Base-by-base conservation (phyloP, 2,797 vertebrate species). In the Coregonus sp. region DNA sequence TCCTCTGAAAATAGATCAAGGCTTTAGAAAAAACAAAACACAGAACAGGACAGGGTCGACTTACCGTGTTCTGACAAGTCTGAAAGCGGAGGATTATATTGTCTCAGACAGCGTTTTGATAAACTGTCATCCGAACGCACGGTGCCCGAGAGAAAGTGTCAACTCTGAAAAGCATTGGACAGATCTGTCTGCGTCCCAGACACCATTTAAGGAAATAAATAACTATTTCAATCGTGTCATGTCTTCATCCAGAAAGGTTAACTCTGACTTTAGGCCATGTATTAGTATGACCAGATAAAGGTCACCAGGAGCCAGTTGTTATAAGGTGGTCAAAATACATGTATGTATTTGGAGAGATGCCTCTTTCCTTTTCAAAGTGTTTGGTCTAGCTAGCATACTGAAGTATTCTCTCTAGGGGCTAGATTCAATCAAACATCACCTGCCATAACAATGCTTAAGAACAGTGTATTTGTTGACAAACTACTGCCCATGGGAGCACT, bases 41-140 rank as follows among this genome's bases (percentile, higher is more conserved):
- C n/a, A 66, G 16, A 74, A 70, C 15, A 75, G 25, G 5, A 6
- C 63, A 12, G 66, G 51, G 71, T 76, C 35, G 33, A 50, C 72
- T 78, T 72, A 47, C 40, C 40, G 25, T 80, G 80, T 72, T 69
- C 75, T 81, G 76, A 84, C 80, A 85, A 82, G 76, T 74, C 79
- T 51, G 56, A 81, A 72, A 81, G 78, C 67, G 78, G 52, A 52
- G 78, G 74, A 80, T 87, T 77, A 77, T 77, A 75, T 81, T 75
- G 80, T 87, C 54, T 84, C 59, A 65, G 79, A 83, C 82, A 86
- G 79, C 47, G 77, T 87, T 86, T 85, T 82, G 79, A 88, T 86
- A 85, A 84, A 76, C 80, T 84, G 85, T 89, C 86, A 83, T 72
- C 61, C 35, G 25, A 56, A 73, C 71, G 69, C 80, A 76, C 72